These are phyloP conservation scores for Listronotus oregonensis DNA, from an alignment of 1,140 invertebrate genomes.

Conservation along the genomic window DNA sequence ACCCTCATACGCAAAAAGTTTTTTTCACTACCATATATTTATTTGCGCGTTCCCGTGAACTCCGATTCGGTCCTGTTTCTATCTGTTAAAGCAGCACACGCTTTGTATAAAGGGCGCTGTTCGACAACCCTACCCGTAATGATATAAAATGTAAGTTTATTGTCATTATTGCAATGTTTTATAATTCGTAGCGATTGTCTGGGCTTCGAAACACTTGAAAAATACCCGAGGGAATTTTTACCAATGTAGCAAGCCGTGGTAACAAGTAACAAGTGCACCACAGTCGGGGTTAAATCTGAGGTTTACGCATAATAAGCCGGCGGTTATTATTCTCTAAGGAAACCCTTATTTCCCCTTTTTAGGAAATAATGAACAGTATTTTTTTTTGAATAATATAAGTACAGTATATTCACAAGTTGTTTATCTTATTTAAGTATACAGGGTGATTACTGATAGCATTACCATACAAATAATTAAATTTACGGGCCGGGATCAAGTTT, in stretches of 20 bases:
- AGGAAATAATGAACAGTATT: slow-evolving; percentile 7
- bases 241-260: slow-evolving; percentile 14
- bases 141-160: slow-evolving; percentile 39
- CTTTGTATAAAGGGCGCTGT: slow-evolving; percentile 23
- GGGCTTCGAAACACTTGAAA: slow-evolving; percentile 33
- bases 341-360: slow-evolving; percentile 11
- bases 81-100: slow-evolving; percentile 1
- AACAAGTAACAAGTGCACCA: slow-evolving; percentile 38
- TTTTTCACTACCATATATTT: too few relatives aligned
- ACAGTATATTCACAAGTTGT: too few relatives aligned
- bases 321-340: slow-evolving; percentile 23
- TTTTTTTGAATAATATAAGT: too few relatives aligned
- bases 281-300: slow-evolving; percentile 35
- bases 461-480: too few relatives aligned
- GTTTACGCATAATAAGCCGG: slow-evolving; percentile 37
- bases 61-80: slow-evolving; percentile 4
- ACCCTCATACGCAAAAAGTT: too few relatives aligned
- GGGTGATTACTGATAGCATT: too few relatives aligned
- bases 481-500: too few relatives aligned
- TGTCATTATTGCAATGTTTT: slow-evolving; percentile 40
- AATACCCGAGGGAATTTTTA: slow-evolving; percentile 40
- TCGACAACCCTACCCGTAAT: slow-evolving; percentile 33
- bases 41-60: too few relatives aligned
- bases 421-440: too few relatives aligned
- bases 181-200: slow-evolving; percentile 40